Percentiles rank a stretch among this genome's conserved stretches.
phyloP scores from a whole-genome alignment of 2,888 invertebrate genomes.

The Hirtodrosophila trivittata region DNA sequence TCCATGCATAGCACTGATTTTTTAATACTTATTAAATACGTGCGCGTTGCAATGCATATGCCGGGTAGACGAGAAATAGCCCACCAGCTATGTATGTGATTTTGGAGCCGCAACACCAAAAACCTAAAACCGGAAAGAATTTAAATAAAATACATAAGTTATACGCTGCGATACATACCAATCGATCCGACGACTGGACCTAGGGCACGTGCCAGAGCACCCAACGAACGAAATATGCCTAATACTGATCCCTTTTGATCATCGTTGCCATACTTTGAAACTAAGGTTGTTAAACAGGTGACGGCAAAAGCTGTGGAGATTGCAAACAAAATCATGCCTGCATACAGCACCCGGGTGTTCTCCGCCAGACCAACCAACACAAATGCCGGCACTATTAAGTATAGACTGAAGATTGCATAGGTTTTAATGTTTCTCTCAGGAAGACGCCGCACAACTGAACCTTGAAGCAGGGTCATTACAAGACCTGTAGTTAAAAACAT shows the following conservation, averaged over 20 bases:
- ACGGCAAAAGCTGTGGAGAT: conserved; percentile 96
- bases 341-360: conserved; percentile 87
- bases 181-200: conserved; percentile 95
- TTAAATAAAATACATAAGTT: conserved; percentile 2
- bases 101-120: conserved; percentile 95
- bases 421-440: conserved; percentile 89
- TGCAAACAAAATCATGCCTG: conserved; percentile 94
- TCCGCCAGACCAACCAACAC: conserved; percentile 91
- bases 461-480: conserved; percentile 96
- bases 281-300: conserved; percentile 96
- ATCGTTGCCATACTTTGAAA: conserved; percentile 91
- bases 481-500: conserved; percentile 97
- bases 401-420: conserved; percentile 90
- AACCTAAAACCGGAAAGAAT: conserved; percentile 86
- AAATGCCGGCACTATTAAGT: conserved; percentile 94
- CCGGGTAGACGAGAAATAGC: conserved; percentile 90
- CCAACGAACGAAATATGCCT: conserved; percentile 96
- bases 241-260: conserved; percentile 96
- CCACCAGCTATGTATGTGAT: conserved; percentile 93
- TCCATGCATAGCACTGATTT: conserved; percentile 34
- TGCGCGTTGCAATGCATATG: conserved; percentile 86
- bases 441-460: conserved; percentile 93
- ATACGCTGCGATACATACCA: conserved; percentile 84
- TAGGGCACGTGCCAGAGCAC: conserved; percentile 95
- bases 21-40: conserved; percentile 53